These are phyloP conservation scores for Telenomus remus DNA, from an alignment of 1,140 invertebrate genomes.

Conservation along the genomic window DNA sequence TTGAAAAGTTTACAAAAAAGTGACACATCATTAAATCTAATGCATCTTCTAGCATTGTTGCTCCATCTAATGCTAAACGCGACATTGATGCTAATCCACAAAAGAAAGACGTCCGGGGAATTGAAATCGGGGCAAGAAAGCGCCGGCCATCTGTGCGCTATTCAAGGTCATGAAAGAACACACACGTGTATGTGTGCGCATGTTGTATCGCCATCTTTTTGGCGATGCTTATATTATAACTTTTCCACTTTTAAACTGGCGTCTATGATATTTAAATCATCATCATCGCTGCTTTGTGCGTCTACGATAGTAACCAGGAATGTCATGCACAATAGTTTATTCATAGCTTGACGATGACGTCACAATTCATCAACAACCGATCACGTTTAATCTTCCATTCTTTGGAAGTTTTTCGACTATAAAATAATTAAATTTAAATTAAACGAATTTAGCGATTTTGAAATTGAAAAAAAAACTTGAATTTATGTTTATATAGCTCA, in stretches of 20 bases:
- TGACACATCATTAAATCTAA: slow-evolving; percentile 11
- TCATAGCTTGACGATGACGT: slow-evolving; percentile 26
- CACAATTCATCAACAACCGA: background rate
- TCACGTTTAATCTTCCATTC: background rate
- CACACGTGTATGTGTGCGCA: slow-evolving; percentile 19
- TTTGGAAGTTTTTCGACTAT: background rate
- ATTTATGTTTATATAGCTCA: too few species aligned
- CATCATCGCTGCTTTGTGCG: slow-evolving; percentile 16
- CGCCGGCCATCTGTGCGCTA: slow-evolving; percentile 37
- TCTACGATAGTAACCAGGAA: slow-evolving; percentile 12
- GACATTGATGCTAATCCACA: slow-evolving; percentile 11
- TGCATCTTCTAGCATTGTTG: slow-evolving; percentile 20
- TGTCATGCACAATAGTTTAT: slow-evolving; percentile 22
- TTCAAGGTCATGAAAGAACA: slow-evolving; percentile 41
- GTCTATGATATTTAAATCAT: slow-evolving; percentile 32
- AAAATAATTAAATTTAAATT: background rate
- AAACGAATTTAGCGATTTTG: background rate
- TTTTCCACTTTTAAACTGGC: too few species aligned
- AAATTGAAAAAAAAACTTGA: slow-evolving; percentile 3
- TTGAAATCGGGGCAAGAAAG: slow-evolving; percentile 18
- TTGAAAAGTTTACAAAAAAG: slow-evolving; percentile 2
- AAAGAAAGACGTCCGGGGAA: slow-evolving; percentile 26
- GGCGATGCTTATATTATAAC: slow-evolving; percentile 3
- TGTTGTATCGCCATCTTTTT: slow-evolving; percentile 12
- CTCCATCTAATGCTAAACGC: slow-evolving; percentile 15